Percentiles rank a stretch among this genome's conserved stretches.
Evolutionary conservation across 23 tunicate species (phyloP).

Genomic region (Oikopleura dioica): DNA sequence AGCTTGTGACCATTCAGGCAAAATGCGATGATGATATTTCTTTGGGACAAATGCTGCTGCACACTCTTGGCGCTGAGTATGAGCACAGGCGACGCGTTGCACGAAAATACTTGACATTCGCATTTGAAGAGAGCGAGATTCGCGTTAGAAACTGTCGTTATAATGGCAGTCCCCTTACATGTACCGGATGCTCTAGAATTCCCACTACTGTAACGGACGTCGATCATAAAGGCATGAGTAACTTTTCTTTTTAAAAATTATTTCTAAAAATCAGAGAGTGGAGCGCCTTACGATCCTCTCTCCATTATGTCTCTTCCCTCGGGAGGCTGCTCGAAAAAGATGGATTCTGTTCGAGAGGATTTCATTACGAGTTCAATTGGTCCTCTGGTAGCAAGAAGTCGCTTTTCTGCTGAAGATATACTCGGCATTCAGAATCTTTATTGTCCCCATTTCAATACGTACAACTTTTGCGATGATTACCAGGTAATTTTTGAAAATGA

Average conservation of each 20-base stretch:
- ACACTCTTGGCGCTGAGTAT: neutral
- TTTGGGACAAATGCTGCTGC: neutral
- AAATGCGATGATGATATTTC: neutral
- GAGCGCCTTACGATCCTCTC: neutral
- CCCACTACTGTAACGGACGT: neutral
- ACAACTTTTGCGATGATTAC: slow-evolving; percentile 2
- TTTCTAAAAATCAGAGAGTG: too few species aligned
- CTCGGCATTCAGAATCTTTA: neutral
- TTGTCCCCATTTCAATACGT: neutral
- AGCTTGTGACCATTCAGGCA: too few species aligned
- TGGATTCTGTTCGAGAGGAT: neutral
- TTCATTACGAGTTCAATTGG: neutral
- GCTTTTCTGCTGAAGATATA: neutral
- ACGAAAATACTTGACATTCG: too few species aligned
- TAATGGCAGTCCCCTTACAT: neutral
- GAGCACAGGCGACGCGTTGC: too few species aligned
- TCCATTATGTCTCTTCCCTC: slow-evolving; percentile 2
- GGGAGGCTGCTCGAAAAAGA: neutral
- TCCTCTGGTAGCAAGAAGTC: neutral
- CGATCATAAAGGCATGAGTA: neutral
- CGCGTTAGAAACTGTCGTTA: too few species aligned
- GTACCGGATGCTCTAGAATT: neutral
- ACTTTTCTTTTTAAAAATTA: too few species aligned
- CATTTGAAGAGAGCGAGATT: too few species aligned
- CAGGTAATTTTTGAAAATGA: neutral